These are phyloP conservation scores for Agriopis marginaria DNA, from an alignment of 2,888 invertebrate species.

Conservation along the genomic window DNA sequence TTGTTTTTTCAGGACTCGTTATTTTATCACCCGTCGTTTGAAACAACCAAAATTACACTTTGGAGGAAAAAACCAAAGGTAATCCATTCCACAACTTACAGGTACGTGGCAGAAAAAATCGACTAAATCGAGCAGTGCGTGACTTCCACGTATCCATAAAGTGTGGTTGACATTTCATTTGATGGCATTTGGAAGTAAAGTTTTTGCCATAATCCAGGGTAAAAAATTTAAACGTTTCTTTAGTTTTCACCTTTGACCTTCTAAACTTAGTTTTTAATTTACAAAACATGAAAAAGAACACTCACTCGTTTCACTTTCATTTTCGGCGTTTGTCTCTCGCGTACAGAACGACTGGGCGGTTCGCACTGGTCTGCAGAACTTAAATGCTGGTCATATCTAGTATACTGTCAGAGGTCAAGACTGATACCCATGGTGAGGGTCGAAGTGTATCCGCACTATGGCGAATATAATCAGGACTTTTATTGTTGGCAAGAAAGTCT, in stretches of 20 bases:
- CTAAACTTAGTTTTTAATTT: background rate
- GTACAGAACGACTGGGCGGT: slow-evolving; percentile 33
- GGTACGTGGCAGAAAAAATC: too few relatives aligned
- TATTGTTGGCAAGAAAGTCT: background rate
- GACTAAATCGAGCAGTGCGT: too few relatives aligned
- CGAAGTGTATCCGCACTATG: slow-evolving; percentile 28
- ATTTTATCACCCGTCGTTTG: too few relatives aligned
- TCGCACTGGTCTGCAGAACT: slow-evolving; percentile 38
- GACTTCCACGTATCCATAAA: too few relatives aligned
- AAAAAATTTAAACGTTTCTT: too few relatives aligned
- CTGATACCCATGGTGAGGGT: slow-evolving; percentile 16
- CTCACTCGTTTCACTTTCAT: slow-evolving; percentile 51
- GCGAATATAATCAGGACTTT: slow-evolving; percentile 5
- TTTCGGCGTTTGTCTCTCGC: slow-evolving; percentile 22
- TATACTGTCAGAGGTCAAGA: slow-evolving; percentile 15
- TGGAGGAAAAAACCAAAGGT: too few relatives aligned
- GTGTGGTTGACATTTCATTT: too few relatives aligned
- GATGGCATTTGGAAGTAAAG: too few relatives aligned
- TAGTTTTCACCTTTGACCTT: background rate
- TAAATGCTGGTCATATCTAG: slow-evolving; percentile 49
- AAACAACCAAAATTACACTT: too few relatives aligned
- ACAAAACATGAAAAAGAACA: slow-evolving; percentile 11
- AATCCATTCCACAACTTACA: too few relatives aligned
- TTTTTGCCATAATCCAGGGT: too few relatives aligned
- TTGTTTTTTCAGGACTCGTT: too few relatives aligned